Percentiles rank a stretch among this genome's conserved stretches.
Evolutionary conservation across 2,888 invertebrate genomes (phyloP).

Genomic region (Caenorhabditis sp.): DNA sequence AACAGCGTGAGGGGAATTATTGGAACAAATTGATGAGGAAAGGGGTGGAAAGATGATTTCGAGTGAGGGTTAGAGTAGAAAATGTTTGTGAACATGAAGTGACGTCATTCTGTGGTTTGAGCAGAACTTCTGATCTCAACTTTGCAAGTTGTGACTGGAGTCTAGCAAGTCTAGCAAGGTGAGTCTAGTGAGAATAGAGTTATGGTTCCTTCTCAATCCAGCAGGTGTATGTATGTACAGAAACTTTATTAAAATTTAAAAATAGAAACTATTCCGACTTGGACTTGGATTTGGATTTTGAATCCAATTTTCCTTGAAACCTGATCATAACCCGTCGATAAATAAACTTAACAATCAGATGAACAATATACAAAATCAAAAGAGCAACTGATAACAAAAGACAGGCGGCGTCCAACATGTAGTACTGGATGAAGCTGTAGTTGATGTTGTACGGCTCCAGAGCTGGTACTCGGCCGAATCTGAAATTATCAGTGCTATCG

Average conservation of each 20-base stretch:
- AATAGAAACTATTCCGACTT: neutral
- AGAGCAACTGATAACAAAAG: neutral
- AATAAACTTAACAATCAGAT: neutral
- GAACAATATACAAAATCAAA: neutral
- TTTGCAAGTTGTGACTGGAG: neutral
- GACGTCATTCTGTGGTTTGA: slow-evolving; percentile 8
- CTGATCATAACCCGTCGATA: slow-evolving; percentile 10
- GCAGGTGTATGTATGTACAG: too few species aligned
- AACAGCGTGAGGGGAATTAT: neutral
- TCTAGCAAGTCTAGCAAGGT: too few species aligned
- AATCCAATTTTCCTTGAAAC: too few species aligned
- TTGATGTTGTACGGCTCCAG: slow-evolving; percentile 23
- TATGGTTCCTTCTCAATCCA: too few species aligned
- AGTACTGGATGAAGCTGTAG: slow-evolving; percentile 23
- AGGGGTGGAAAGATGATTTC: neutral
- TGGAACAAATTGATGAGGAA: neutral
- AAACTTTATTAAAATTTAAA: too few species aligned
- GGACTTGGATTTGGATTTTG: slow-evolving; percentile 11
- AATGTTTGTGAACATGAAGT: neutral
- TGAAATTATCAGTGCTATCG: neutral
- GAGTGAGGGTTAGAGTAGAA: neutral
- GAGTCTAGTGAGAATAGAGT: too few species aligned
- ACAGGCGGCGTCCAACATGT: slow-evolving; percentile 13
- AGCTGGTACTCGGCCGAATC: slow-evolving; percentile 16
- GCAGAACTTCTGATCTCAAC: neutral